Evolutionary conservation across 2,888 invertebrate species (phyloP).

Genomic region (Bellardia bayeri): DNA sequence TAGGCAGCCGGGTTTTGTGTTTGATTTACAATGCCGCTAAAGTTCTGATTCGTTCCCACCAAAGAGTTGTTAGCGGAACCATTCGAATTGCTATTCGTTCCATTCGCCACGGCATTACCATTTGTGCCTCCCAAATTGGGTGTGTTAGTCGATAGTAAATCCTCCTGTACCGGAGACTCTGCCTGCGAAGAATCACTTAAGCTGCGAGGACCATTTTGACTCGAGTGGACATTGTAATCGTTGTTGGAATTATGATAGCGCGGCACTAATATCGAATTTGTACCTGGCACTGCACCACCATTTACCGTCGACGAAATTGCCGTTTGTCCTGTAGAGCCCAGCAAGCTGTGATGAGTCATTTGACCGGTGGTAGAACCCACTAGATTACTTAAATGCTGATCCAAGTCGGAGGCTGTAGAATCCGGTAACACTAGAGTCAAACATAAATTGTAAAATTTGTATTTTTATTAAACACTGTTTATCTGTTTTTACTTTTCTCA

Average conservation of each 20-base stretch:
- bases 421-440: conserved; percentile 89
- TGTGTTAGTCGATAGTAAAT: conserved; percentile 88
- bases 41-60: conserved; percentile 83
- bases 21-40: conserved; percentile 86
- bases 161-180: conserved; percentile 93
- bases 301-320: conserved; percentile 83
- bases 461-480: background rate
- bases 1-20: conserved; percentile 84
- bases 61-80: conserved; percentile 78
- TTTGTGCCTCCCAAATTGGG: conserved; percentile 86
- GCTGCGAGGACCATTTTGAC: conserved; percentile 89
- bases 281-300: conserved; percentile 77
- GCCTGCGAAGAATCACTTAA: conserved; percentile 93
- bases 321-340: conserved; percentile 84
- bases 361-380: conserved; percentile 86
- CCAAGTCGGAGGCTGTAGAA: conserved; percentile 90
- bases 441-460: conserved; percentile 28
- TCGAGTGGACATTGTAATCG: conserved; percentile 86
- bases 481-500: no score
- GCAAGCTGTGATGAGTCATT: conserved; percentile 84
- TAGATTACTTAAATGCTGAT: conserved; percentile 89
- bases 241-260: conserved; percentile 87
- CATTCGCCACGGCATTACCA: conserved; percentile 80
- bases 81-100: conserved; percentile 75
- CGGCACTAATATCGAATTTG: conserved; percentile 87